These are phyloP conservation scores for Conomelus anceps DNA, from an alignment of 2,888 invertebrate genomes.

Conservation along the genomic window DNA sequence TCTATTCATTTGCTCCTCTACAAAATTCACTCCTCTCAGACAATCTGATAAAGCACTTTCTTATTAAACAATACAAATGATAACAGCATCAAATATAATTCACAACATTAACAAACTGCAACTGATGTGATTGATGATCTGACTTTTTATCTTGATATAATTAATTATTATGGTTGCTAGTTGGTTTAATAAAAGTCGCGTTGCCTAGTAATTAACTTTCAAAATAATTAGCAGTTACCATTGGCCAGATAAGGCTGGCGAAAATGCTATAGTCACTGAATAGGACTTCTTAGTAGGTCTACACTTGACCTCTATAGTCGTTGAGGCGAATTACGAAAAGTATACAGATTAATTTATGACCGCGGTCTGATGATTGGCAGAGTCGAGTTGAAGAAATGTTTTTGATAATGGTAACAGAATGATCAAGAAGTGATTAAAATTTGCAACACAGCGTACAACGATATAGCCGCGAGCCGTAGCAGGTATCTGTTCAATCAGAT, in stretches of 20 bases:
- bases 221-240: background rate
- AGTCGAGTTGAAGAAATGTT: no score
- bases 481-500: no score
- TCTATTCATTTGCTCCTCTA: background rate
- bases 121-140: background rate
- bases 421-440: no score
- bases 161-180: background rate
- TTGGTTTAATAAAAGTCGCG: background rate
- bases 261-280: background rate
- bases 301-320: background rate
- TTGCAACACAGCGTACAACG: no score
- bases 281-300: background rate
- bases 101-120: background rate
- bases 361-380: background rate
- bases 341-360: background rate
- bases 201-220: background rate
- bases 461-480: no score
- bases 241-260: background rate
- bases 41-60: background rate
- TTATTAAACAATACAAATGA: background rate
- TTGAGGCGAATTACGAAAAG: background rate
- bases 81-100: background rate
- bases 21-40: background rate
- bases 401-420: no score
- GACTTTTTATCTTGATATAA: background rate